Evolutionary conservation across 2,797 vertebrate species (phyloP).

Genomic region (Euphonia xanthogaster): DNA sequence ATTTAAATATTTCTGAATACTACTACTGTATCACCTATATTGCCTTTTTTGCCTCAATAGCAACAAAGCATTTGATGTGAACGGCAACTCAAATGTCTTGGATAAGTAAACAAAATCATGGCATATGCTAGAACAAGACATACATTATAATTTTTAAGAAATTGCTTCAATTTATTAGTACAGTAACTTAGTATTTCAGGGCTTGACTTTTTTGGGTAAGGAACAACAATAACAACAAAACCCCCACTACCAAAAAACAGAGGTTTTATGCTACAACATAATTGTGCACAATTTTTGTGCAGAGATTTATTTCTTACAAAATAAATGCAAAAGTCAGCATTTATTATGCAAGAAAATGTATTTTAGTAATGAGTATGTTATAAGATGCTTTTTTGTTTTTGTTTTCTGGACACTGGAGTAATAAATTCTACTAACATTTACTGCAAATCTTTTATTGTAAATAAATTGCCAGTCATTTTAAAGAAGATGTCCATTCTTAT

Average conservation of each 20-base stretch:
- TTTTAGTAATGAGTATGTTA: background rate
- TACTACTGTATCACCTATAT: background rate
- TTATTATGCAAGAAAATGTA: background rate
- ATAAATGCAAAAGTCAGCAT: background rate
- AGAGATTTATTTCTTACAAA: background rate
- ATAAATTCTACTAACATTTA: background rate
- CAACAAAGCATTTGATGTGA: background rate
- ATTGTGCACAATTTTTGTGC: background rate
- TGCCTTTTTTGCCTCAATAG: background rate
- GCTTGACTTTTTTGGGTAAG: background rate
- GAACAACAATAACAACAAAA: background rate
- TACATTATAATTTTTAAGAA: background rate
- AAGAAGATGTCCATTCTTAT: background rate
- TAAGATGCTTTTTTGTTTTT: fast-evolving
- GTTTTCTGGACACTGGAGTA: background rate
- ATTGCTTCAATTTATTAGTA: background rate
- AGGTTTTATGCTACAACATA: background rate
- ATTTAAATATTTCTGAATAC: background rate
- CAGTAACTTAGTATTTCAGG: background rate
- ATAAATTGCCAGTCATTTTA: background rate
- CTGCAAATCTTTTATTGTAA: background rate
- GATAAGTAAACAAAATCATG: background rate
- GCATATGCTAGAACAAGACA: background rate
- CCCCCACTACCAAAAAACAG: fast-evolving
- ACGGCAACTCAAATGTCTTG: background rate